These are phyloP conservation scores for Sternarchorhynchus goeldii DNA, from an alignment of 2,797 vertebrate genomes.

Conservation along the genomic window DNA sequence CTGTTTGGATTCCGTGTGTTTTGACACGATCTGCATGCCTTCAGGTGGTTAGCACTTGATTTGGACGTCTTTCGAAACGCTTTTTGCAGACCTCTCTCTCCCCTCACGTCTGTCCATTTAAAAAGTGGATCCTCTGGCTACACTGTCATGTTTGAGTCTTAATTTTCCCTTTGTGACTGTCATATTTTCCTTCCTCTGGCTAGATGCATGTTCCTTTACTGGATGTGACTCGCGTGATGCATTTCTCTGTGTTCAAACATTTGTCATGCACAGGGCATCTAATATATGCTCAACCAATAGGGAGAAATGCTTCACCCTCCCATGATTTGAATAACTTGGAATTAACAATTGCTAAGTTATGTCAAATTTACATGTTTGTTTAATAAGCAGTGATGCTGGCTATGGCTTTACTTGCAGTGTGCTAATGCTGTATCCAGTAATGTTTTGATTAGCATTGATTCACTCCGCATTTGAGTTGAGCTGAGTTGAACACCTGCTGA, in stretches of 20 bases:
- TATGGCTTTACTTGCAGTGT: not conserved
- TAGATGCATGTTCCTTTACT: conserved; percentile 52
- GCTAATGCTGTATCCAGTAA: conserved; percentile 5
- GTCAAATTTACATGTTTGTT: not conserved
- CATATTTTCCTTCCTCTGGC: conserved; percentile 47
- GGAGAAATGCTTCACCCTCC: conserved; percentile 37
- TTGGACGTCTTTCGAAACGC: not conserved
- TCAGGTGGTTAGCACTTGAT: conserved; percentile 50
- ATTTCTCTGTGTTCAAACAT: conserved; percentile 30
- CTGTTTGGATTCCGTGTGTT: conserved; percentile 79
- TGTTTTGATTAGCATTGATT: not conserved
- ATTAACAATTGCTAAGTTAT: conserved; percentile 20
- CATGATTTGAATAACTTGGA: conserved; percentile 13
- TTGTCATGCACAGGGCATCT: conserved; percentile 9
- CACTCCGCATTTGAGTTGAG: not conserved
- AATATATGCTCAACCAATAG: conserved; percentile 10
- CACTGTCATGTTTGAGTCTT: conserved; percentile 46
- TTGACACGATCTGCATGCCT: conserved; percentile 78
- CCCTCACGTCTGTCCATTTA: conserved; percentile 59
- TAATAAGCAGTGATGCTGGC: not conserved
- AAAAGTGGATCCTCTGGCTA: conserved; percentile 31
- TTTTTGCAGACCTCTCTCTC: conserved; percentile 51
- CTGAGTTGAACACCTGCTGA: not conserved
- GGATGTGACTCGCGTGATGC: conserved; percentile 49
- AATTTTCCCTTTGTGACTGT: conserved; percentile 39